Evolutionary conservation across 2,888 invertebrate species (phyloP), one percentile per base, ranked within the genome.

Genomic region (Pyralis farinalis): DNA sequence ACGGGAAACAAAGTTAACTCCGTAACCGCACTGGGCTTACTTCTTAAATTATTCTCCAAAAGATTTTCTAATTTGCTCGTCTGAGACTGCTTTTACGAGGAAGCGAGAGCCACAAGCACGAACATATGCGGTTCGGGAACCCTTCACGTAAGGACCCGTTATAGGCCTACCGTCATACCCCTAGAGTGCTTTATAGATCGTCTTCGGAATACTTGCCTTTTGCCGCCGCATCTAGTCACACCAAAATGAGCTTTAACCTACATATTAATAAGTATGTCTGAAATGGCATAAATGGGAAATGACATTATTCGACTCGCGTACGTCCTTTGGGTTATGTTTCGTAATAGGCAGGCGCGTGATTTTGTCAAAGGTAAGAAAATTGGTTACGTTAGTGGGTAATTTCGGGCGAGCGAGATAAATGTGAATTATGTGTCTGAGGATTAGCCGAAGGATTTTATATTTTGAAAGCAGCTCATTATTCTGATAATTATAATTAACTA

Each of bases 331-430:
- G 87, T 83, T 80, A 87, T 85, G 87, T 87, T 80, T 80, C 78
- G 80, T 86, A 86, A 85, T 84, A 82, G 78, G 81, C 74, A 72
- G 69, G 65, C 66, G 74, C 70, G 78, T 80, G 86, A 87, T 88
- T 88, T 82, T 82, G 85, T 87, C 86, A 88, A 87, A 88, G 87
- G 87, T 87, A 87, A 84, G 80, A 85, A 86, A 86, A 88, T 86
- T 88, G 85, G 83, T 84, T 83, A 75, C 71, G 81, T 80, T 81
- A 81, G 76, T 79, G 77, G 79, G 77, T 82, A 78, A 84, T 85
- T 80, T 74, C 16, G 60, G 61, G 64, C 56, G 63, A 57, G 63
- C 53, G 65, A 61, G 68, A 66, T 71, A 76, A 74, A 78, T 69
- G 71, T 66, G 75, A 73, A 75, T 80, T 75, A 79, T 71, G 64